A percentile compares a stretch with the other conserved stretches of the same genome.
Evolutionary conservation across 1,140 invertebrate species (phyloP).

Genomic region (Orussus abietinus): DNA sequence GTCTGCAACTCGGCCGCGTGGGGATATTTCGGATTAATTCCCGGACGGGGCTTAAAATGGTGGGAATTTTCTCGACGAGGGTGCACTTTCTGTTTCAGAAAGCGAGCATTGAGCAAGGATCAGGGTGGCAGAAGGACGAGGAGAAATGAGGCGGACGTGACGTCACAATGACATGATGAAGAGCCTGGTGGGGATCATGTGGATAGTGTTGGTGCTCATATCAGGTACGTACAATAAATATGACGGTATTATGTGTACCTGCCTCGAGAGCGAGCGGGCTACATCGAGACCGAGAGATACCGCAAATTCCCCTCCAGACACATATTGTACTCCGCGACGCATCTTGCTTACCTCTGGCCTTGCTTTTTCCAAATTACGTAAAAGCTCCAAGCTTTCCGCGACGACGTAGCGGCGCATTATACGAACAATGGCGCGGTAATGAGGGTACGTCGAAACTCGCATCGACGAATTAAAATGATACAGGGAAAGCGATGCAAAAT

Average conservation of each 20-base stretch:
- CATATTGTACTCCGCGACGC: not conserved
- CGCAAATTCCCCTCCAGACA: too few species aligned
- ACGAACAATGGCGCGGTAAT: too few species aligned
- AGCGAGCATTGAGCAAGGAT: constrained; percentile 34
- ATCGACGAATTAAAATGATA: too few species aligned
- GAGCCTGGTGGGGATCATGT: constrained; percentile 59
- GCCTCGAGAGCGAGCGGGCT: constrained; percentile 1
- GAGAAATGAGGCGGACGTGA: constrained; percentile 55
- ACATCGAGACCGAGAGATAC: too few species aligned
- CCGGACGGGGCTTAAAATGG: too few species aligned
- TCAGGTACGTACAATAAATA: constrained; percentile 48
- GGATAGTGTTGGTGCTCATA: constrained; percentile 59
- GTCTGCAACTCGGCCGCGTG: too few species aligned
- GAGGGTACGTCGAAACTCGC: too few species aligned
- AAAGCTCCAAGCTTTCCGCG: not conserved
- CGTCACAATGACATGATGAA: constrained; percentile 57
- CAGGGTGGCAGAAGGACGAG: constrained; percentile 32
- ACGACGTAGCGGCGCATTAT: too few species aligned
- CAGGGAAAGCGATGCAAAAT: too few species aligned
- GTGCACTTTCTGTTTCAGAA: constrained; percentile 28
- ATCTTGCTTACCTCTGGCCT: not conserved
- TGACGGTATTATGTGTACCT: constrained; percentile 4
- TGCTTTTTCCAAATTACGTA: not conserved
- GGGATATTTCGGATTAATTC: too few species aligned
- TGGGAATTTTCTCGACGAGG: too few species aligned